phyloP scores from a whole-genome alignment of 2,888 invertebrate genomes.

The Lepidonotus clava region DNA sequence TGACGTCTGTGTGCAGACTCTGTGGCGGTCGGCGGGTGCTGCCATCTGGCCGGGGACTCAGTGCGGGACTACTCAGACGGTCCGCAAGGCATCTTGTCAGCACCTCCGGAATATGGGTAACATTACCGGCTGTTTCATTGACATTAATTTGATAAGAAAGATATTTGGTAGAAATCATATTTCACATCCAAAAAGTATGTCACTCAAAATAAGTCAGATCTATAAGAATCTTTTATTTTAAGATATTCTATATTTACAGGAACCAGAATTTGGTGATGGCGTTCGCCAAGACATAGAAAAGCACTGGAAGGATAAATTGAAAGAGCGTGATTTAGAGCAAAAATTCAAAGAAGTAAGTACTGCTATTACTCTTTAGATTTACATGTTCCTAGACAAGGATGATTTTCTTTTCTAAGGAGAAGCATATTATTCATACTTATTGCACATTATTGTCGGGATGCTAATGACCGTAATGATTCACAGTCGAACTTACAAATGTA shows the following conservation, averaged over 20 bases:
- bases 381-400: too few relatives aligned
- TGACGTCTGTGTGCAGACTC: not conserved
- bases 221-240: not conserved
- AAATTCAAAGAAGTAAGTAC: slow-evolving; percentile 1
- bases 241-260: slow-evolving; percentile 43
- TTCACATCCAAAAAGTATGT: too few relatives aligned
- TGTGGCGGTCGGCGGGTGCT: not conserved
- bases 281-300: slow-evolving; percentile 58
- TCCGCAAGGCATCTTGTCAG: not conserved
- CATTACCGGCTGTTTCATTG: not conserved
- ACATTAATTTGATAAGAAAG: not conserved
- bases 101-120: slow-evolving; percentile 14
- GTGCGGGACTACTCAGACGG: too few relatives aligned
- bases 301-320: slow-evolving; percentile 60
- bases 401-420: too few relatives aligned
- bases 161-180: not conserved
- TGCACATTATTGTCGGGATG: too few relatives aligned
- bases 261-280: slow-evolving; percentile 54
- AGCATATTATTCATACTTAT: too few relatives aligned
- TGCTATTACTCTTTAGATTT: not conserved
- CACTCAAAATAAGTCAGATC: too few relatives aligned
- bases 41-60: too few relatives aligned
- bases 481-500: too few relatives aligned
- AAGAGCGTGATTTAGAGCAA: slow-evolving; percentile 29
- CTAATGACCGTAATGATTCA: too few relatives aligned